phyloP scores from a whole-genome alignment of 2,113 vertebrate species.

The Nothobranchius furzeri region DNA sequence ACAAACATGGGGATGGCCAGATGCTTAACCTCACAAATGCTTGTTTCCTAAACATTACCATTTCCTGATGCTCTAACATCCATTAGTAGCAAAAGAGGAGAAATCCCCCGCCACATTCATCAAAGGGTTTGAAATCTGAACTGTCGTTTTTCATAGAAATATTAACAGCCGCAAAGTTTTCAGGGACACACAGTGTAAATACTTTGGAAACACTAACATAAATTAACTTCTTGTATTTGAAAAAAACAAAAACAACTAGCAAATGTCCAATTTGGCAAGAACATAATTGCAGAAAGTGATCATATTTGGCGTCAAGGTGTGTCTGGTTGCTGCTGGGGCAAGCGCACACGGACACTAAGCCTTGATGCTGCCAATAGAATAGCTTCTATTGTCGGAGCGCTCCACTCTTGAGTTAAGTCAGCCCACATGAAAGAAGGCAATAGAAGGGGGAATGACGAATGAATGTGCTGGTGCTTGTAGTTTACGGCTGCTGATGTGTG shows the following conservation, averaged over 20 bases:
- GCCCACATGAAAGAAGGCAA: constrained; percentile 78
- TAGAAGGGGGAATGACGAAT: constrained; percentile 71
- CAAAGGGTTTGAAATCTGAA: constrained; percentile 33
- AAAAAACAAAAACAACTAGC: constrained; percentile 31
- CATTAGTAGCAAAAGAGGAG: constrained; percentile 27
- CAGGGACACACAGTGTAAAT: constrained; percentile 41
- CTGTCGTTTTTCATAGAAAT: constrained; percentile 42
- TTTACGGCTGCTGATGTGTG: constrained; percentile 55
- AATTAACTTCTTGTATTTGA: constrained; percentile 40
- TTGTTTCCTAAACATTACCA: constrained; percentile 47
- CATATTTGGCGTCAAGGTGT: constrained; percentile 68
- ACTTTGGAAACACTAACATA: constrained; percentile 25
- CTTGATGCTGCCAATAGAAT: constrained; percentile 68
- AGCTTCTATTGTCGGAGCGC: constrained; percentile 73
- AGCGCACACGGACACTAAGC: constrained; percentile 47
- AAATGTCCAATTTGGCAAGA: constrained; percentile 46
- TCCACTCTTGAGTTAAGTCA: constrained; percentile 64
- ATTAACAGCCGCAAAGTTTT: constrained; percentile 31
- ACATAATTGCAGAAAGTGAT: constrained; percentile 46
- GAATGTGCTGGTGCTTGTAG: constrained; percentile 67
- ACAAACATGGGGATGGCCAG: constrained; percentile 29
- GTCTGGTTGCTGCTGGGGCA: constrained; percentile 57
- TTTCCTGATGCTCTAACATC: constrained; percentile 43
- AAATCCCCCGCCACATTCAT: constrained; percentile 53
- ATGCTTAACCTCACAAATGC: constrained; percentile 32